These are phyloP conservation scores for Epizoanthus scotinus DNA, from an alignment of 92 coral and sea anemone species.

Conservation along the genomic window DNA sequence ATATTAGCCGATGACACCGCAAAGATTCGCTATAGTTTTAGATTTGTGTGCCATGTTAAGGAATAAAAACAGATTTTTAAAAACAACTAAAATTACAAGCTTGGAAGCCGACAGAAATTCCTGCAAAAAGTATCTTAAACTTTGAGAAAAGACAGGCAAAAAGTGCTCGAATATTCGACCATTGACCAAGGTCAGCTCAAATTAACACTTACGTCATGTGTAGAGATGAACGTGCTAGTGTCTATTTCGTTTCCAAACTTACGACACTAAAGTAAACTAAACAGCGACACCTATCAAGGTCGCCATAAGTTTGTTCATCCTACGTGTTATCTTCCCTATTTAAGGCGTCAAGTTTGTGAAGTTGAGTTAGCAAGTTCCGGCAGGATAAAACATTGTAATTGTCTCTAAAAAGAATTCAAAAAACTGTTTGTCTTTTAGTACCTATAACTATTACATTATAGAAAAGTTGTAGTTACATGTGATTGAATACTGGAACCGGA, in stretches of 20 bases:
- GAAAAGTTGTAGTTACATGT: no score
- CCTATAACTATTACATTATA: no score
- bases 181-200: background rate
- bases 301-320: background rate
- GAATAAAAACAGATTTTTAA: background rate
- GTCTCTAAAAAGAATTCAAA: no score
- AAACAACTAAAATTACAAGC: background rate
- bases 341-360: background rate
- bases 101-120: background rate
- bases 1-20: background rate
- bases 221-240: background rate
- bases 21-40: background rate
- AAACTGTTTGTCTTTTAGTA: no score
- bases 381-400: background rate
- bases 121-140: background rate
- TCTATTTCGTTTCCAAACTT: background rate
- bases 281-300: background rate
- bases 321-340: background rate
- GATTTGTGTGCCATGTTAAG: no score
- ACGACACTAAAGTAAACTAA: background rate
- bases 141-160: background rate
- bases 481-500: background rate
- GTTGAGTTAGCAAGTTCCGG: constrained; percentile 12
- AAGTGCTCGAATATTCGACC: no score
- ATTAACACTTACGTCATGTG: background rate